A percentile compares a stretch with the other conserved stretches of the same genome.
phyloP scores from a whole-genome alignment of 2,797 vertebrate species.

The Anolis apletophallus region DNA sequence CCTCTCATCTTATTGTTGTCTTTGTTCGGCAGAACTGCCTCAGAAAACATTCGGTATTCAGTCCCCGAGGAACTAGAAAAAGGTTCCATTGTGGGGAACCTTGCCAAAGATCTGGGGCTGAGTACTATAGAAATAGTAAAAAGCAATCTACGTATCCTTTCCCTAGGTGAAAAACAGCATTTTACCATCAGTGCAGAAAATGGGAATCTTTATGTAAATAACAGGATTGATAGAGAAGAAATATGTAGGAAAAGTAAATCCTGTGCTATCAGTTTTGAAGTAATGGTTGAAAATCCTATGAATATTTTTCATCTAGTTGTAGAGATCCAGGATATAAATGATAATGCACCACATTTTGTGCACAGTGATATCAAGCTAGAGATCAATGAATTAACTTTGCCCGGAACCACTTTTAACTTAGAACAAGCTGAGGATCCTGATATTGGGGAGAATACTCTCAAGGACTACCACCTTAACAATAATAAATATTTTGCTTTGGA shows the following conservation, averaged over 20 bases:
- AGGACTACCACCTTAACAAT: constrained; percentile 73
- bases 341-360: constrained; percentile 76
- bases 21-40: constrained; percentile 39
- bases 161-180: constrained; percentile 68
- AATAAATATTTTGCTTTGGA: constrained; percentile 75
- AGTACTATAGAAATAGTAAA: constrained; percentile 51
- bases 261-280: constrained; percentile 82
- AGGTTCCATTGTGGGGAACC: constrained; percentile 60
- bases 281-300: constrained; percentile 81
- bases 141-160: constrained; percentile 66
- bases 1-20: constrained; percentile 31
- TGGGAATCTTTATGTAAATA: constrained; percentile 33
- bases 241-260: constrained; percentile 75
- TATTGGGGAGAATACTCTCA: constrained; percentile 73
- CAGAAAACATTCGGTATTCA: constrained; percentile 72
- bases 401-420: constrained; percentile 66
- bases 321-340: constrained; percentile 76
- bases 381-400: constrained; percentile 69
- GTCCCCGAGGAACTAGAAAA: constrained; percentile 75
- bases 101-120: constrained; percentile 46
- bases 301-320: constrained; percentile 78
- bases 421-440: constrained; percentile 68
- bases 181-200: constrained; percentile 76
- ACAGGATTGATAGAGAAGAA: constrained; percentile 77
- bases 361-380: constrained; percentile 66